Base-by-base conservation (phyloP, 2,113 vertebrate genomes). In the Bubalus kerabau region DNA sequence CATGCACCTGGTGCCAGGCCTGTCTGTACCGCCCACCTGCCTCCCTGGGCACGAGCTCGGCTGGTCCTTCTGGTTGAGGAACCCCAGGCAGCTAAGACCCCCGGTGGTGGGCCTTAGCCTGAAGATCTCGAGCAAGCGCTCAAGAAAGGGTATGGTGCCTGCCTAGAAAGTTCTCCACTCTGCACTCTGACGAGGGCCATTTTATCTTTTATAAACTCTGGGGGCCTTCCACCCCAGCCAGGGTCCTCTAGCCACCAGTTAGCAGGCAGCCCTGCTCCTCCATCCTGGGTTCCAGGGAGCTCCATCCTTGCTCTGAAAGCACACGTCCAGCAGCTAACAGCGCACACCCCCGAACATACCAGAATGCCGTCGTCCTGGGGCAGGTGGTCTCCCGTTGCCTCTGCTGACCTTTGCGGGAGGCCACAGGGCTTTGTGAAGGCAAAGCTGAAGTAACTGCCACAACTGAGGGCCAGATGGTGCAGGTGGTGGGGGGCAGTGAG, bases 1-100 rank as follows among this genome's bases (percentile, higher is more conserved):
- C 56, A 9, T 0, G 5, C 30, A 1, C 88, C n/a, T 0, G 0
- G 19, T 40, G 4, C 59, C 0, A 2, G 85, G 21, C 43, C 74
- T 21, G 16, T 80, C 71, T 3, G 7, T 1, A 1, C 28, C 28
- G 23, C 14, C 64, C 2, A 2, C 17, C 64, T 15, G 19, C 16
- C 57, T 36, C 19, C 36, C 26, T 15, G 2, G 40, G 40, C 56
- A 40, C 3, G 0, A 48, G 40, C 56, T 32, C 1, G 2, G 40
- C 54, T 3, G 40, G 52, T 24, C 23, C 32, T 46, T 56, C 30
- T 24, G n/a, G 1, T n/a, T 23, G 6, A 32, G 26, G 43, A 15
- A 57, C 40, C 64, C 2, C 2, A 48, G 32, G 32, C 24, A 2
- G 13, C 91, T 81, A 12, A n/a, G 71, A n/a, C 13, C 1, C 6